phyloP scores from a whole-genome alignment of 2,888 invertebrate genomes.

The Hydraecia micacea region DNA sequence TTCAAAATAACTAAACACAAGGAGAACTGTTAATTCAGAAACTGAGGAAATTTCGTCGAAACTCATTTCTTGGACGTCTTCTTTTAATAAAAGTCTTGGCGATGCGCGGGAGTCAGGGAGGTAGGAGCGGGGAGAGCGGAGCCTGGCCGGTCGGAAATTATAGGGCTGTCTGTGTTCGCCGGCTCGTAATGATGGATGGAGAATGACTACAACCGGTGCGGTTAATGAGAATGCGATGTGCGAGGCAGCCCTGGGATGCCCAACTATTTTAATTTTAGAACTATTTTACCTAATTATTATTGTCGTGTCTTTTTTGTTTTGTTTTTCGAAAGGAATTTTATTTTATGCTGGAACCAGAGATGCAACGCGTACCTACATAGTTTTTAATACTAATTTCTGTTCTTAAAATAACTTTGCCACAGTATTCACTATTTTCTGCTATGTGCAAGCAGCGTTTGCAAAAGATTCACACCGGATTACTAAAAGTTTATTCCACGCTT shows the following conservation, averaged over 20 bases:
- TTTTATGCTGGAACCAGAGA: constrained; percentile 15
- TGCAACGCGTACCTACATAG: background rate
- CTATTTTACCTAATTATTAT: constrained; percentile 63
- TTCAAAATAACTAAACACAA: constrained; percentile 59
- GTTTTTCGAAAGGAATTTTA: constrained; percentile 17
- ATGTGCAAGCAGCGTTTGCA: background rate
- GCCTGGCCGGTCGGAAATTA: constrained; percentile 82
- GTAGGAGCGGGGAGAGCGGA: constrained; percentile 64
- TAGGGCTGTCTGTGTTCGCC: constrained; percentile 84
- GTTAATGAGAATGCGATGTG: constrained; percentile 81
- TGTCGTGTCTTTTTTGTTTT: constrained; percentile 47
- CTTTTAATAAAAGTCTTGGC: constrained; percentile 80
- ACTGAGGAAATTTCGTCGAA: constrained; percentile 79
- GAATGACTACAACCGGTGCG: constrained; percentile 73
- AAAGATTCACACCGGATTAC: constrained; percentile 29
- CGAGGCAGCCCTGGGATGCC: constrained; percentile 79
- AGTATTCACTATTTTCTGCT: constrained; percentile 1
- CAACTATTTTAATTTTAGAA: constrained; percentile 71
- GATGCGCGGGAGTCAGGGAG: constrained; percentile 68
- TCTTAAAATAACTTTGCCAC: background rate
- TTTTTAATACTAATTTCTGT: constrained; percentile 2
- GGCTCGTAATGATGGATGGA: constrained; percentile 86
- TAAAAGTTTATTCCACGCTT: constrained; percentile 28
- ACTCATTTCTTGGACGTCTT: constrained; percentile 83
- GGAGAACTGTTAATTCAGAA: constrained; percentile 73